Evolutionary conservation across 2,888 invertebrate genomes (phyloP), one percentile per base, ranked within the genome.

Genomic region (Tuberolachnus salignus): DNA sequence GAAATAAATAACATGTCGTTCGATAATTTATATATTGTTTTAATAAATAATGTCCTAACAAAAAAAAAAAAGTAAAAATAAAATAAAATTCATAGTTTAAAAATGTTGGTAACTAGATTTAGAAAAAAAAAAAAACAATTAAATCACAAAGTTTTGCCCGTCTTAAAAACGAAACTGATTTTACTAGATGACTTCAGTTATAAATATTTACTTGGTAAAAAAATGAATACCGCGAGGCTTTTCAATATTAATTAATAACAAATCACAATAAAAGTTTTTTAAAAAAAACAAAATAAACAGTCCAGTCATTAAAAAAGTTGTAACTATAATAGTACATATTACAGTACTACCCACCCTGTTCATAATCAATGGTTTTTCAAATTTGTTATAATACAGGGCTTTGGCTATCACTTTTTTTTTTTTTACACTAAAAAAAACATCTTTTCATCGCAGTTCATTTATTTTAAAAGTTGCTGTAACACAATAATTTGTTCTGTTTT

Each of bases 1-100:
- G 19, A 78, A 78, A 78, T 78, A 78, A 78, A 78, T 78, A 78
- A 78, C 69, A 78, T 69, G 59, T 78, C 59, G 34, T 78, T 59
- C 42, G 42, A 78, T n/a, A 59, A 78, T 78, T 59, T 69, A 78
- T 46, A 42, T 66, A 59, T 59, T 61, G 46, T 75, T 78, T 61
- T 42, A 69, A 78, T 78, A 78, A 69, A 69, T 78, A 69, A 69
- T 57, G 19, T 69, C 49, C 75, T 78, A 59, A 78, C 42, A 78
- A 44, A 26, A 66, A 63, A 59, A 55, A 55, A 59, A 72, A 49
- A 49, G 21, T 26, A 69, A 53, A 69, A 26, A 69, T 44, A 44
- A 70, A 55, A 44, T 10, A 71, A 59, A 53, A 59, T 10, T 21
- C 23, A 66, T 55, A 46, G 16, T 75, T 64, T 26, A 66, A 73